Conservation (phyloP, 2,113 vertebrate genomes). For the Otolemur garnettii region DNA sequence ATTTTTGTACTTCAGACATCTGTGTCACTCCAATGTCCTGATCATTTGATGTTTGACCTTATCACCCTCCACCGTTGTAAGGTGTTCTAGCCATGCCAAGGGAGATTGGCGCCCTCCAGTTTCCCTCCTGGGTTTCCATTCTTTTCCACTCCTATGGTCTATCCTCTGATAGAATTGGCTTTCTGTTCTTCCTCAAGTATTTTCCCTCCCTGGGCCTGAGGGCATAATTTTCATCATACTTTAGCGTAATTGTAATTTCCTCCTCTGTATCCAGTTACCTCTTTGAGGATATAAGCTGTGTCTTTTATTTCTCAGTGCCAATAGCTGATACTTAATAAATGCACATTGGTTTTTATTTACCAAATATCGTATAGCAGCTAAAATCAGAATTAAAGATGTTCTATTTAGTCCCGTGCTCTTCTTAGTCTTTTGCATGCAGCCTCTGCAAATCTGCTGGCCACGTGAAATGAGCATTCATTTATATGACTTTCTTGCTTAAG, state of each 20-base stretch:
- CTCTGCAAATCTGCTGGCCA: conserved; percentile 8
- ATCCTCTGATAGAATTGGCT: background rate
- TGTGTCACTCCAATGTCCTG: background rate
- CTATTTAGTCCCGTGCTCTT: background rate
- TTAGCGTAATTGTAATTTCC: background rate
- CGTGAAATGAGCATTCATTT: background rate
- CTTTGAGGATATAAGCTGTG: background rate
- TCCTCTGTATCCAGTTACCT: background rate
- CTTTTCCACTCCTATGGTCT: background rate
- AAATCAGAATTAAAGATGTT: background rate
- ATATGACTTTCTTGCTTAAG: background rate
- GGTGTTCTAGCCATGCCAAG: background rate
- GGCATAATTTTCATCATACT: background rate
- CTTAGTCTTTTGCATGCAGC: background rate
- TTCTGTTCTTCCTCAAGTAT: background rate
- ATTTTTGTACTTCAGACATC: background rate
- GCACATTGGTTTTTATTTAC: background rate
- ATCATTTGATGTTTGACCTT: background rate
- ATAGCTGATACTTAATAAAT: background rate
- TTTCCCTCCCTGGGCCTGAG: no score
- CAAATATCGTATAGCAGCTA: background rate
- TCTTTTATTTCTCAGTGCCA: background rate
- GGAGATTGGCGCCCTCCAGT: background rate
- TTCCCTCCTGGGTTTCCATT: background rate
- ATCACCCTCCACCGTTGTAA: background rate